Evolutionary conservation across 2,797 vertebrate genomes (phyloP).

Genomic region (Cetoscarus ocellatus): DNA sequence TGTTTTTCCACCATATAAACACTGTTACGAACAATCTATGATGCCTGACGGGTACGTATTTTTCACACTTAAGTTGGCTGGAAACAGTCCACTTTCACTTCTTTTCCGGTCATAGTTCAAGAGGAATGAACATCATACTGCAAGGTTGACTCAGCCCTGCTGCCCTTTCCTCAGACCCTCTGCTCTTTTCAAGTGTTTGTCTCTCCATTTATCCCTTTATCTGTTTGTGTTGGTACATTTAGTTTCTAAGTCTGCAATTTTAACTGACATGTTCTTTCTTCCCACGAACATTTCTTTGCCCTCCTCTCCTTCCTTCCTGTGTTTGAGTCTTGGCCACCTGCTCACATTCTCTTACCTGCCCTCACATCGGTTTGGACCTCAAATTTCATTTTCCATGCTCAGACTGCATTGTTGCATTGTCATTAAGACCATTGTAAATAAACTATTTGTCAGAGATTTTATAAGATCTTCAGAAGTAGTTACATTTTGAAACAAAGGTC

Average conservation of each 20-base stretch:
- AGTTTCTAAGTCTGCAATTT: not conserved
- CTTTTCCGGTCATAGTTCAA: slow-evolving; percentile 3
- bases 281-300: not conserved
- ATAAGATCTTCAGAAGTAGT: too few relatives aligned
- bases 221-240: not conserved
- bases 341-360: not conserved
- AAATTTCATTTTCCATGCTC: not conserved
- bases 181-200: not conserved
- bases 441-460: not conserved
- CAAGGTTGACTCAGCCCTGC: not conserved
- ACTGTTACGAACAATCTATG: slow-evolving; percentile 29
- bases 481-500: too few relatives aligned
- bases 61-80: slow-evolving; percentile 22
- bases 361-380: not conserved
- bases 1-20: not conserved
- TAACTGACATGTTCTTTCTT: slow-evolving; percentile 7
- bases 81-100: not conserved
- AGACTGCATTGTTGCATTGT: too few relatives aligned
- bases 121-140: slow-evolving; percentile 1
- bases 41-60: slow-evolving; percentile 13
- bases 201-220: slow-evolving; percentile 7
- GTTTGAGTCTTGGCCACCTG: not conserved
- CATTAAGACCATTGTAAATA: not conserved
- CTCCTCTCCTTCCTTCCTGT: not conserved
- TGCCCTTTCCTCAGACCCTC: slow-evolving; percentile 11